Evolutionary conservation across 2,113 vertebrate genomes (phyloP).

Genomic region (Microcebus ravelobensis): DNA sequence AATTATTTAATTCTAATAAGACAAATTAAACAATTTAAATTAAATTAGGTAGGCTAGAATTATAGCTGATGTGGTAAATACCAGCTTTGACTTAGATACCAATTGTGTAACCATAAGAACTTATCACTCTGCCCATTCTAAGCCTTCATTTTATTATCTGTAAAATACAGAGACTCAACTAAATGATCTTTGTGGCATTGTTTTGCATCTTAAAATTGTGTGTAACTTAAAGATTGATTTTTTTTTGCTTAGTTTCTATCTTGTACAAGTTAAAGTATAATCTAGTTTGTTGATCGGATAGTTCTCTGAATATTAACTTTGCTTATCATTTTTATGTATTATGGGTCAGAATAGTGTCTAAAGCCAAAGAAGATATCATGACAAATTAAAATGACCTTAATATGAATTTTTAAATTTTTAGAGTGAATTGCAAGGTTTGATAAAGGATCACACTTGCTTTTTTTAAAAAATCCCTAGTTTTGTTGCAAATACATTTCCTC

Average conservation of each 20-base stretch:
- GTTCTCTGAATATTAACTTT: not conserved
- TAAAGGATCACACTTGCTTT: not conserved
- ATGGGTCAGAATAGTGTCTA: not conserved
- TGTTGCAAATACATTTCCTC: not conserved
- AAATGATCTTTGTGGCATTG: not conserved
- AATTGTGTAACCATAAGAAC: not conserved
- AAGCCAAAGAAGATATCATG: not conserved
- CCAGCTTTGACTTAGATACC: not conserved
- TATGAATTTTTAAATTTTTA: not conserved
- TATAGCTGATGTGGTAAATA: not conserved
- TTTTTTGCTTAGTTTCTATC: not conserved
- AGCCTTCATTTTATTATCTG: not conserved
- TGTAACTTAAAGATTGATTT: not conserved
- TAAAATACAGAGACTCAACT: not conserved
- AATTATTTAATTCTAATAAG: not conserved
- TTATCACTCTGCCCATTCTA: fast-evolving
- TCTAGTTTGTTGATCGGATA: not conserved
- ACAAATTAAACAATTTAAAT: not conserved
- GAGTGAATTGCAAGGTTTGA: not conserved
- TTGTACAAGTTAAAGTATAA: not conserved
- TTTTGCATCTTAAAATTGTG: not conserved
- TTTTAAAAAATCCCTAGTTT: not conserved
- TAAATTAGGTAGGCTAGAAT: not conserved
- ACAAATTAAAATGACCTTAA: not conserved
- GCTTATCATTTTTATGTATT: not conserved